phyloP scores from a whole-genome alignment of 2,113 vertebrate species.

The Choloepus hoffmanni region DNA sequence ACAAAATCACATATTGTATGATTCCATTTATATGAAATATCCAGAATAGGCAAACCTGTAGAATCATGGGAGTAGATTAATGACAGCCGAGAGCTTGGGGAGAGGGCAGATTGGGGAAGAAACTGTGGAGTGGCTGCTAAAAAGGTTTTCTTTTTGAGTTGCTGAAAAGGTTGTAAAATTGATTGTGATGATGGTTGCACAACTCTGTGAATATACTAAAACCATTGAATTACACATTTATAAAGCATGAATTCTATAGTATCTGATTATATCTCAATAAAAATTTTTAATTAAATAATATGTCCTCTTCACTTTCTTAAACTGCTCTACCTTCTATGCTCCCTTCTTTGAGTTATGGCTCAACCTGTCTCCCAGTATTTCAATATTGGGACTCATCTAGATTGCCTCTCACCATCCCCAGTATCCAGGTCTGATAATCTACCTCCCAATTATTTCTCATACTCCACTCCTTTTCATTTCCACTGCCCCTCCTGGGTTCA shows the following conservation, averaged over 20 bases:
- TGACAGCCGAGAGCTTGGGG: neutral
- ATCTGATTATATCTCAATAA: neutral
- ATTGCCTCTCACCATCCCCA: neutral
- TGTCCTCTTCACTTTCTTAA: neutral
- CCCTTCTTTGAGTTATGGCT: neutral
- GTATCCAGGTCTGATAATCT: neutral
- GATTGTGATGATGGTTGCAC: neutral
- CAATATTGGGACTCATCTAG: neutral
- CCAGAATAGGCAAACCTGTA: neutral
- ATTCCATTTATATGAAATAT: neutral
- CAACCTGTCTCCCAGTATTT: neutral
- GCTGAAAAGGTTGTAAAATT: neutral
- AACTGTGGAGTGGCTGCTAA: neutral
- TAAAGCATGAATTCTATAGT: neutral
- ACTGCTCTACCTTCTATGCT: neutral
- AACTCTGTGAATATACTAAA: neutral
- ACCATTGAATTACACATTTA: neutral
- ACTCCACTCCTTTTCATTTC: neutral
- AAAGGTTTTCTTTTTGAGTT: neutral
- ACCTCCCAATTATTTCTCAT: neutral
- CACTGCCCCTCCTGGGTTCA: neutral
- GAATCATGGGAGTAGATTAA: neutral
- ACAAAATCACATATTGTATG: neutral
- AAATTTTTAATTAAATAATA: neutral
- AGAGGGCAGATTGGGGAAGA: neutral